Percentiles rank a stretch among this genome's conserved stretches.
Evolutionary conservation across 2,113 vertebrate genomes (phyloP).

Genomic region (Chlamydotis undulata): DNA sequence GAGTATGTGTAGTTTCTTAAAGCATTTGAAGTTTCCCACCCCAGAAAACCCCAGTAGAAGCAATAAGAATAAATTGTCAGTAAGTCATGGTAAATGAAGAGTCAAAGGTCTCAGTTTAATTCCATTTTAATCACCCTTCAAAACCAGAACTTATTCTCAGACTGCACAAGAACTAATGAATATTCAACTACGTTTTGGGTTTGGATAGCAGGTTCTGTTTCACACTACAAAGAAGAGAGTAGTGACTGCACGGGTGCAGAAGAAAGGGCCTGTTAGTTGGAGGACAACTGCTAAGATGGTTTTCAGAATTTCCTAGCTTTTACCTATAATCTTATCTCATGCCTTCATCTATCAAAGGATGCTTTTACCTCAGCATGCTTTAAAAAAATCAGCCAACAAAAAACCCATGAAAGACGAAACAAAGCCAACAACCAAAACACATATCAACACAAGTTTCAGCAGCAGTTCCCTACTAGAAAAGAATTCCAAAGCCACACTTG

Average conservation of each 20-base stretch:
- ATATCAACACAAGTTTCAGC: not conserved
- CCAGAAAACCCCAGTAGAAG: not conserved
- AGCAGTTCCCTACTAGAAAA: not conserved
- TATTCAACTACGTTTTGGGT: not conserved
- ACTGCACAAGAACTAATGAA: not conserved
- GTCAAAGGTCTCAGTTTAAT: not conserved
- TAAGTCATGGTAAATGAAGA: not conserved
- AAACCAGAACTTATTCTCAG: not conserved
- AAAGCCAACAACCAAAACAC: not conserved
- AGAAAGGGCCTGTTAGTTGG: not conserved
- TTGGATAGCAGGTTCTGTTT: not conserved
- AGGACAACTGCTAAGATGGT: not conserved
- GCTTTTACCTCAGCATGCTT: not conserved
- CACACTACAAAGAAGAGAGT: not conserved
- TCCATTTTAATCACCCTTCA: not conserved
- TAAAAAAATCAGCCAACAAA: not conserved
- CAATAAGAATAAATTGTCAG: not conserved
- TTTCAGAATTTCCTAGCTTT: not conserved
- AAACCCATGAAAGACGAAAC: no score
- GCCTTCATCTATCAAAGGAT: not conserved
- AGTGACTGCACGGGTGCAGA: not conserved
- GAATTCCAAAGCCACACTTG: not conserved
- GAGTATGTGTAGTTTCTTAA: not conserved
- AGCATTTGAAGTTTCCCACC: not conserved
- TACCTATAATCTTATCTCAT: not conserved